Conservation (phyloP, 2,113 vertebrate genomes). For the Elaphurus davidianus region DNA sequence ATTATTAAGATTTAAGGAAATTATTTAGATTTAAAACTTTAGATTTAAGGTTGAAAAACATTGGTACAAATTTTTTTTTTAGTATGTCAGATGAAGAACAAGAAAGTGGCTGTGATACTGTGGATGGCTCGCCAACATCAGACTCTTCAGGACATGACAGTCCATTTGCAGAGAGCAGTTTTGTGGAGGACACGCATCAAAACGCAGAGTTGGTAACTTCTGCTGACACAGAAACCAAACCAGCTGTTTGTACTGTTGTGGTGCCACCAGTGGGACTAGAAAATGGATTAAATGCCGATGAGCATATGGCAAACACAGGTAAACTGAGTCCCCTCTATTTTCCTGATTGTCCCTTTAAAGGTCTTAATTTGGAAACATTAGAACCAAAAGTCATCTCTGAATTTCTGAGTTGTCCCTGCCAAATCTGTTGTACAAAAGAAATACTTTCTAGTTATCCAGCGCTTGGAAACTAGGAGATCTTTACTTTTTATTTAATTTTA, state of each 20-base stretch:
- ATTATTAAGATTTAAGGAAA: neutral
- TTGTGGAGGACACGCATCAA: constrained; percentile 87
- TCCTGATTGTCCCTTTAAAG: neutral
- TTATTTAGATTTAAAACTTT: neutral
- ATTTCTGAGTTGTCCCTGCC: neutral
- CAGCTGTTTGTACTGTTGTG: constrained; percentile 90
- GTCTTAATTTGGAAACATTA: neutral
- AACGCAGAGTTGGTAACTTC: constrained; percentile 82
- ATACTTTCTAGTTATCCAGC: neutral
- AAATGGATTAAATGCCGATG: constrained; percentile 83
- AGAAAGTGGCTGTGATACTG: constrained; percentile 95
- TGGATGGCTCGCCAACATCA: constrained; percentile 92
- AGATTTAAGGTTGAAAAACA: constrained; percentile 7
- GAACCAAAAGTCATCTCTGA: neutral
- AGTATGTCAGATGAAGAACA: constrained; percentile 98
- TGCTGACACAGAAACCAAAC: constrained; percentile 86
- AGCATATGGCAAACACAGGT: constrained; percentile 88
- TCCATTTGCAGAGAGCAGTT: constrained; percentile 88
- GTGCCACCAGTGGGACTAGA: constrained; percentile 92
- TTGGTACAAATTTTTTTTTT: constrained; percentile 5
- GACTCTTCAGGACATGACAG: constrained; percentile 91
- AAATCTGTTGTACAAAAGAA: neutral
- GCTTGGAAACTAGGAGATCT: neutral
- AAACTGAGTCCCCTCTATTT: constrained; percentile 5
- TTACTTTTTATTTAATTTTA: constrained; percentile 25